Percentiles rank a stretch among this genome's conserved stretches.
Conservation (phyloP, 2,888 invertebrate species). For the Octodonta nipae region DNA sequence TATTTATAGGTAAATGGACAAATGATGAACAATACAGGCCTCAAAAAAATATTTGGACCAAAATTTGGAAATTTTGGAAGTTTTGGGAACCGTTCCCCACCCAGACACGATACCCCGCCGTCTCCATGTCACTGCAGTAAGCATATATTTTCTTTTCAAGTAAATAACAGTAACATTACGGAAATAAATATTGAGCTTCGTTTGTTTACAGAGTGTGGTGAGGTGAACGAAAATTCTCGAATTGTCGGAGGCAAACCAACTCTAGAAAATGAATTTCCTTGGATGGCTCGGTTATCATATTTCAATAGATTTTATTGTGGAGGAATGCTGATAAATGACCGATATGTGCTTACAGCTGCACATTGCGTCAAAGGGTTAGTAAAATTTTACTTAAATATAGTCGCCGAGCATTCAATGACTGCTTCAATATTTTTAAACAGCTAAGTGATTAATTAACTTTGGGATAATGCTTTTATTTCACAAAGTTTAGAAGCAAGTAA, state of each 20-base stretch:
- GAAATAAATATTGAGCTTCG: neutral
- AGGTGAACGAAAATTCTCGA: conserved; percentile 65
- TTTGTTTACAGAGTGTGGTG: conserved; percentile 56
- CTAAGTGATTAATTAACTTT: too few relatives aligned
- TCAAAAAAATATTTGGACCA: conserved; percentile 17
- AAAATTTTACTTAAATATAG: too few relatives aligned
- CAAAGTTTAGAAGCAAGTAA: too few relatives aligned
- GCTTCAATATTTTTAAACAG: too few relatives aligned
- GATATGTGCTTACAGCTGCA: conserved; percentile 76
- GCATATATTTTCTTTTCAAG: conserved; percentile 24
- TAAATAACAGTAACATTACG: conserved; percentile 2
- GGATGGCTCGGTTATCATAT: conserved; percentile 78
- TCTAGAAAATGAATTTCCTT: conserved; percentile 69
- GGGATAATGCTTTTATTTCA: too few relatives aligned
- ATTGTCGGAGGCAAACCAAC: conserved; percentile 73
- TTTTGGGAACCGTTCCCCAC: conserved; percentile 42
- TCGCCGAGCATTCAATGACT: too few relatives aligned
- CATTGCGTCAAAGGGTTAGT: conserved; percentile 78
- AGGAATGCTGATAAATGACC: conserved; percentile 74
- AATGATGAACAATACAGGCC: conserved; percentile 5
- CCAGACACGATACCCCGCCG: conserved; percentile 41
- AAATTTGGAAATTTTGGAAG: conserved; percentile 25
- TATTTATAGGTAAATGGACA: conserved; percentile 10
- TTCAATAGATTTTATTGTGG: conserved; percentile 84
- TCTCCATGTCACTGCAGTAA: conserved; percentile 53